These are phyloP conservation scores for Andrena marginata DNA, from an alignment of 2,888 invertebrate genomes.

Conservation along the genomic window DNA sequence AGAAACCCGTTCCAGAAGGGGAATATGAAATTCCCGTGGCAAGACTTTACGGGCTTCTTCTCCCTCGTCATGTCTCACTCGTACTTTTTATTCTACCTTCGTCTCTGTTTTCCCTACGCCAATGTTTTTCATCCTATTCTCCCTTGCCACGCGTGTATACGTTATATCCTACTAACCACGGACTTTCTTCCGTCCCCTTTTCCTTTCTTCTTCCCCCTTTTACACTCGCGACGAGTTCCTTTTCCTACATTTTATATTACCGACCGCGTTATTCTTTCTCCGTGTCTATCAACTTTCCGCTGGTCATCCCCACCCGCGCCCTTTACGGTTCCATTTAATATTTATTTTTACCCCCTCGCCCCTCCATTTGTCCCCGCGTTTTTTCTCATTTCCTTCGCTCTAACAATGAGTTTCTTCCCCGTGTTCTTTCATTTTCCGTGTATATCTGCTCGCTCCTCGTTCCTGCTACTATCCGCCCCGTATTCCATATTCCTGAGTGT, in stretches of 20 bases:
- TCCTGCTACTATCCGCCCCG: neutral
- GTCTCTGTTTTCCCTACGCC: neutral
- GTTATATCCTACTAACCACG: slow-evolving; percentile 19
- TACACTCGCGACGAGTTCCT: neutral
- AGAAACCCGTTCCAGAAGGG: slow-evolving; percentile 49
- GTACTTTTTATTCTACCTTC: slow-evolving; percentile 16
- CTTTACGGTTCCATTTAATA: slow-evolving; percentile 43
- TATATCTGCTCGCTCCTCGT: neutral
- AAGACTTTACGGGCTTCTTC: slow-evolving; percentile 63
- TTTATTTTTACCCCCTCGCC: slow-evolving; percentile 16
- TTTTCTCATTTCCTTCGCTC: slow-evolving; percentile 39
- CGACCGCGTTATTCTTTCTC: neutral
- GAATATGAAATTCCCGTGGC: slow-evolving; percentile 69
- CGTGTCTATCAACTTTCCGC: slow-evolving; percentile 30
- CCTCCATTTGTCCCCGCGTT: neutral
- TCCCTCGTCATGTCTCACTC: slow-evolving; percentile 12
- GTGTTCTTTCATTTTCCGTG: slow-evolving; percentile 27
- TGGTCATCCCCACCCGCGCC: neutral
- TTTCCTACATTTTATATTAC: slow-evolving; percentile 18
- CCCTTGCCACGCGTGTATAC: neutral
- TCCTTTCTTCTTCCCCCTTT: neutral
- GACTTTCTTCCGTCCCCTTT: neutral
- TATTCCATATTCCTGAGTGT: slow-evolving; percentile 27
- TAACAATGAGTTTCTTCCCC: slow-evolving; percentile 47
- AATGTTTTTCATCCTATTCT: neutral